Conservation (phyloP, 1,140 invertebrate genomes). For the Brachionus koreanus region DNA sequence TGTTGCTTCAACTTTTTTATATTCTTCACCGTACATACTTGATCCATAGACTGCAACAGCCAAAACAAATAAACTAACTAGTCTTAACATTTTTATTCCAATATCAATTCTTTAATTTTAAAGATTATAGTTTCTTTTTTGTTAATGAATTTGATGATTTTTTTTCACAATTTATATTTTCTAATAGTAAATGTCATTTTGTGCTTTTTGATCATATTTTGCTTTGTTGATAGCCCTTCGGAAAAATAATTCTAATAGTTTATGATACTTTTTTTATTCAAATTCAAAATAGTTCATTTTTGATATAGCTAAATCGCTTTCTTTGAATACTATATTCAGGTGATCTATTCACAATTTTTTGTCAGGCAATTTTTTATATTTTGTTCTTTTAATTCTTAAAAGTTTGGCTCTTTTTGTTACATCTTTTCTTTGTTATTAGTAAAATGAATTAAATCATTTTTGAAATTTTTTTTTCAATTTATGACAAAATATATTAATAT, state of each 20-base stretch:
- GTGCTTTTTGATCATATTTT: too few species aligned
- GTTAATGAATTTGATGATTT: background rate
- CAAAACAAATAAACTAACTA: background rate
- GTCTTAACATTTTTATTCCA: background rate
- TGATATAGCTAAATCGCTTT: background rate
- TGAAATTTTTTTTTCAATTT: too few species aligned
- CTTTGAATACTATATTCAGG: background rate
- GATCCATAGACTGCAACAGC: too few species aligned
- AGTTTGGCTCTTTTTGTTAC: too few species aligned
- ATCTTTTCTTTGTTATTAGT: too few species aligned
- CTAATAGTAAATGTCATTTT: background rate
- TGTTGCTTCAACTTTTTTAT: too few species aligned
- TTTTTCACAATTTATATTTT: background rate
- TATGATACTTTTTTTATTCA: background rate
- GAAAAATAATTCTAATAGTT: background rate
- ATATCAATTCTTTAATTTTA: too few species aligned
- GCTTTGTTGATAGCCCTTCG: background rate
- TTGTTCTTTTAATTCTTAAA: too few species aligned
- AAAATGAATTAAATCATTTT: too few species aligned
- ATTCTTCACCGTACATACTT: too few species aligned
- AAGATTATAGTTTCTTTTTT: background rate
- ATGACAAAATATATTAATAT: too few species aligned
- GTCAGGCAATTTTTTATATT: too few species aligned
- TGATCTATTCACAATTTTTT: background rate
- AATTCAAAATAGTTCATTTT: background rate